Base-by-base conservation (phyloP, 2,888 invertebrate genomes). In the Tiphia femorata region DNA sequence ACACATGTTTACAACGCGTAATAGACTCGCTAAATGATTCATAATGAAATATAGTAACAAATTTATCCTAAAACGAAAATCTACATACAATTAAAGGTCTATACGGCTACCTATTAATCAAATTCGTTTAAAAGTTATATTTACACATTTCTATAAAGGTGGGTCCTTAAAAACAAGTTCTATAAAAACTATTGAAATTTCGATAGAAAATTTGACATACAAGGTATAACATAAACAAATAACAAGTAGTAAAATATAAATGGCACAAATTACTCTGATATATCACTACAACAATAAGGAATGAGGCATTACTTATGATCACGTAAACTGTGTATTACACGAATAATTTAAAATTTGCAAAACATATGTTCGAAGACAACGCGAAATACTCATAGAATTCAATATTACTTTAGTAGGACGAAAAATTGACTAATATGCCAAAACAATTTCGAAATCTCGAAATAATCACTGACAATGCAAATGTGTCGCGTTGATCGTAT, bases 21-120 rank as follows among this genome's bases (percentile, higher is more conserved):
- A 61, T 62, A 73, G 51, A 74, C 57, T 60, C 62, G 62, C 59
- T 61, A 56, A 52, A 73, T 70, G 66, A 61, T 63, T 55, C 61
- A 73, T 66, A 55, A 56, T 53, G 62, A 54, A 59, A 59, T 54
- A 37, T 10, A 62, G 61, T 62, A 64, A 69, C 63, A 52, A 56
- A n/a, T n/a, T n/a, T n/a, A n/a, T n/a, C n/a, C n/a, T n/a, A n/a
- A n/a, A n/a, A n/a, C n/a, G n/a, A n/a, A n/a, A n/a, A 66, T 58
- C 55, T 61, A 57, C 20, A n/a, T 55, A 37, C 47, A 41, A 55
- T 49, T 56, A 58, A 62, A 53, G 56, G 29, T n/a, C n/a, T n/a
- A n/a, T n/a, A n/a, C n/a, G n/a, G n/a, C n/a, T n/a, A n/a, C n/a
- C n/a, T n/a, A n/a, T n/a, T n/a, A 47, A 50, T 19, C 40, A 7